Evolutionary conservation across 2,113 vertebrate species (phyloP), one percentile per base, ranked within the genome.

Genomic region (Danionella cerebrum): DNA sequence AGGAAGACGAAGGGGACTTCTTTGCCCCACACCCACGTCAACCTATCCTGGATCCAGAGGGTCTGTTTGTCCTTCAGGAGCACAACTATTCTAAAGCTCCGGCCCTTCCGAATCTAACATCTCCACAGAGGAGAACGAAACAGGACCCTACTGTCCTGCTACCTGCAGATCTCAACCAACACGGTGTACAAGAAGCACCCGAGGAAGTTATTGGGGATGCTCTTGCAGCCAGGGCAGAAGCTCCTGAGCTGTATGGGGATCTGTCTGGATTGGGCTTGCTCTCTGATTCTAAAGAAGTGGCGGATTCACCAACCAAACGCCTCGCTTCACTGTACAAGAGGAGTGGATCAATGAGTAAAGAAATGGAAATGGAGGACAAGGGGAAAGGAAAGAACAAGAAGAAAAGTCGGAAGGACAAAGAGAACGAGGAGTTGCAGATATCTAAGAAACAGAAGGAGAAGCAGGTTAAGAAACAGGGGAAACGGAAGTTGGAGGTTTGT

Each of bases 1-100:
- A 86, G 45, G 83, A 70, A 11, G 79, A 79, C 4, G 67, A 21
- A 16, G 71, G 39, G 24, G 63, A 76, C 41, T 79, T 82, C 14
- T 41, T 51, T 6, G 77, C 77, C 1, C 71, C 70, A 1, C 82
- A 83, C 53, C 51, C 76, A 0, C 65, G 82, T 51, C 68, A 80
- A 8, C 71, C 67, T 29, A 10, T 69, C 8, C 73, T 83, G 67
- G 78, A 78, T 67, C 55, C 81, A 59, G 67, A 85, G 70, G 83
- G 85, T 64, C 70, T 84, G 21, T 71, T 85, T 21, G 84, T 92
- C 38, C 69, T 91, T 3, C 79, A 89, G 76, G 93, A 95, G 75
- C 93, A 95, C 84, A 95, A 92, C 84, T 95, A 95, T 39, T 91
- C 89, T 69, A 86, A 86, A 71, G 81, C 88, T 0, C 45, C 87